Evolutionary conservation across 2,113 vertebrate genomes (phyloP).

Genomic region (Lota lota): DNA sequence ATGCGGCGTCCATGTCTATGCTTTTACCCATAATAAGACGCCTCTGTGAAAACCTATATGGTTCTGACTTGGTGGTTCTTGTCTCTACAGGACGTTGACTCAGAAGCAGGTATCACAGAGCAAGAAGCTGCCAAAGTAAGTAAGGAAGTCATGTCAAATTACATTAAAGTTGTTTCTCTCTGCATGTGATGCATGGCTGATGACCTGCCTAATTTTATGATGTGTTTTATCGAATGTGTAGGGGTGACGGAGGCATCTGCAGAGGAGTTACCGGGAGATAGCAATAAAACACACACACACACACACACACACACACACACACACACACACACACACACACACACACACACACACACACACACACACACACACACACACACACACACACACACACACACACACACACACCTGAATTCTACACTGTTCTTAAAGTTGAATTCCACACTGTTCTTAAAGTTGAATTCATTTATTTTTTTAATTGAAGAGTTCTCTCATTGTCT

Average conservation of each 20-base stretch:
- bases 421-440: no score
- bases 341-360: slow-evolving; percentile 2
- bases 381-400: slow-evolving; percentile 2
- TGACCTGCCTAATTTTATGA: no score
- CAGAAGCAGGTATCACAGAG: slow-evolving; percentile 45
- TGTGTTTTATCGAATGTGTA: no score
- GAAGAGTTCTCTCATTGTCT: no score
- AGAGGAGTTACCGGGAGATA: no score
- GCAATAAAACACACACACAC: background rate
- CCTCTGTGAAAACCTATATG: background rate
- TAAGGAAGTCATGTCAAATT: no score
- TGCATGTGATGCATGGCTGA: no score
- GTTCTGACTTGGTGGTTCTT: background rate
- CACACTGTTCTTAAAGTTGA: no score
- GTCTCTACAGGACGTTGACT: slow-evolving; percentile 51
- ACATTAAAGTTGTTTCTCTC: background rate
- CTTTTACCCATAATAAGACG: no score
- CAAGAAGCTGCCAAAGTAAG: slow-evolving; percentile 32
- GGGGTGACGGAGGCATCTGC: no score
- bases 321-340: slow-evolving; percentile 6
- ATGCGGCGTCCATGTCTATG: no score
- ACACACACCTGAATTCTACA: background rate
- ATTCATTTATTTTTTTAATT: no score
- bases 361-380: slow-evolving; percentile 7
- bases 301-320: background rate